Evolutionary conservation across 2,888 invertebrate species (phyloP), one percentile per base, ranked within the genome.

Genomic region (Scaptomyza reducta): DNA sequence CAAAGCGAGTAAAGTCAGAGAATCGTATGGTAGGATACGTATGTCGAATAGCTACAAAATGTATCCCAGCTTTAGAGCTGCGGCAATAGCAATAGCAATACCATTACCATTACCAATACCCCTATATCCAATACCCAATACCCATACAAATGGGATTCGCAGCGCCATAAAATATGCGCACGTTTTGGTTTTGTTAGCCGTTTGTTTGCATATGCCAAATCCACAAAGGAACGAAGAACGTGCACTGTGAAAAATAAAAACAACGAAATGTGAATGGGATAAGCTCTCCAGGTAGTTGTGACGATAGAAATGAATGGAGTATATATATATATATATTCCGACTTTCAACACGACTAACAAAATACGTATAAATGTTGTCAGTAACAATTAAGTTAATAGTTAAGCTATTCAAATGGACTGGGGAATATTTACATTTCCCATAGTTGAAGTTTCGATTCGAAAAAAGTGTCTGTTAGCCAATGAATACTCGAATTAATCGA

Each of bases 121-220:
- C 67, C 31, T 1, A 31, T 31, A 31, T 10, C 10, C 10, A 31
- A 31, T 59, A 27, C 10, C 49, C 63, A 71, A 50, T 46, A 38
- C 63, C 54, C 63, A 63, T 35, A 55, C 54, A 58, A 59, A 77
- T 60, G 61, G 66, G 70, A 63, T 61, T 81, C 70, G 69, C 77
- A 87, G 70, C 69, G 70, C 85, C 82, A 83, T 87, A 87, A 83
- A 83, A 83, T 82, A 83, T 83, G 82, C 81, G 79, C 82, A 87
- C 86, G 74, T 87, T 87, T 66, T 77, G 82, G 82, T 87, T 85
- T 76, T 85, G 87, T 87, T 84, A 65, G 74, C 67, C 68, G 65
- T 79, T 82, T 79, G 83, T 86, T 87, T 87, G 88, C 86, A 86
- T 82, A 84, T 78, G 75, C 64, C 77, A 56, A 62, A 68, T 50